Evolutionary conservation across 2,113 vertebrate genomes (phyloP).

Genomic region (Stercorarius parasiticus): DNA sequence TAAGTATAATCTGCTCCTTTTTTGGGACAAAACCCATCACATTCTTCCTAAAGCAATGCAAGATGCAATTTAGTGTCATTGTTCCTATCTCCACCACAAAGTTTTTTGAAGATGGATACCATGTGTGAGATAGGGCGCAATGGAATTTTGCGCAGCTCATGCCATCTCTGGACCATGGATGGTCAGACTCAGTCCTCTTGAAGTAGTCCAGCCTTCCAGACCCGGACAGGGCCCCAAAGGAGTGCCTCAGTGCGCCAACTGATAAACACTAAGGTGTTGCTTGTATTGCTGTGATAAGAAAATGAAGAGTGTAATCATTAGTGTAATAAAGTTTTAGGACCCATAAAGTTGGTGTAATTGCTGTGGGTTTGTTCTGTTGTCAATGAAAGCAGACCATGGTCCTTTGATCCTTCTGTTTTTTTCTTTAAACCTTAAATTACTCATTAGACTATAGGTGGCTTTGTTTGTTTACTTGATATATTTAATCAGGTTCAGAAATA

Average conservation of each 20-base stretch:
- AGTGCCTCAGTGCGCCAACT: neutral
- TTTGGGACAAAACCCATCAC: accelerated
- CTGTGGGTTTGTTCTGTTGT: neutral
- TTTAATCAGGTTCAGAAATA: neutral
- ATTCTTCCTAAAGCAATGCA: neutral
- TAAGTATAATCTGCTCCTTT: neutral
- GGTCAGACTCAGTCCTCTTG: neutral
- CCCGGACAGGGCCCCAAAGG: neutral
- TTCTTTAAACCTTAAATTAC: neutral
- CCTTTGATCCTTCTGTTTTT: neutral
- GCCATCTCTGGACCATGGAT: accelerated
- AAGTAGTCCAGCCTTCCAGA: neutral
- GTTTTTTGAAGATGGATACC: neutral
- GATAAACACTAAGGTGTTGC: neutral
- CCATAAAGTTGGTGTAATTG: neutral
- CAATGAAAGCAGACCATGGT: neutral
- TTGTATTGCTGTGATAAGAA: neutral
- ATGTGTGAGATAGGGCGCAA: neutral
- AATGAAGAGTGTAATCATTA: neutral
- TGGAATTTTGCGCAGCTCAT: neutral
- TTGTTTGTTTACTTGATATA: neutral
- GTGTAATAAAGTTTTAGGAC: neutral
- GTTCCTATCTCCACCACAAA: neutral
- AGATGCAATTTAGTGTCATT: neutral
- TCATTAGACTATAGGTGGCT: neutral